Evolutionary conservation across 2,888 invertebrate genomes (phyloP), one percentile per base, ranked within the genome.

Genomic region (Ferrisia virgata): DNA sequence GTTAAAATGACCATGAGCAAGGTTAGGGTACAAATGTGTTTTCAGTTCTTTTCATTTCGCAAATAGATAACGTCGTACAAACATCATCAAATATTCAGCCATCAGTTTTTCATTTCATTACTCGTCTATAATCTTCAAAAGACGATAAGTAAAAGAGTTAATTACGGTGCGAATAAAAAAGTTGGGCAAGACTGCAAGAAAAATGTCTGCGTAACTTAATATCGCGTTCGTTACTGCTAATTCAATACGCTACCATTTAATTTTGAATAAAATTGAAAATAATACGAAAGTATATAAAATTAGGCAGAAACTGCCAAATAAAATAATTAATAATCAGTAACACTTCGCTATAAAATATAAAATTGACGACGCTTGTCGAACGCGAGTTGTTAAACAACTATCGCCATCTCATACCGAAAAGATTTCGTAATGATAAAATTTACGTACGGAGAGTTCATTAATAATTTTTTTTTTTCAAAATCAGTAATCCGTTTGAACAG

Each of bases 221-320:
- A 33, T 18, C 18, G 31, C 18, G 36, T 76, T 76, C 36, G 18
- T 76, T 76, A 76, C 18, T 36, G 72, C 8, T 76, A 36, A 76
- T 76, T 36, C 33, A 76, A 76, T 76, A 36, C 15, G 36, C 9
- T 76, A 18, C 72, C 72, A 36, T 18, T 76, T 18, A 18, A 76
- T 76, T 18, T 76, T 76, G 15, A 76, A 76, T 36, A 36, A 76
- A 36, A 76, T 76, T 18, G 36, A 76, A 76, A 76, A 76, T 76
- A 76, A 18, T 64, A 28, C 18, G 72, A 8, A 36, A 33, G 72
- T 28, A 76, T n/a, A n/a, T 36, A 36, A 36, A 36, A 76, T 36
- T 33, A 76, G 72, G 36, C n/a, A 36, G 15, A 36, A 76, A 33
- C 36, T 76, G 72, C 72, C 72, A 76, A 69, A 69, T 31, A 69